These are phyloP conservation scores for Microchirus variegatus DNA, from an alignment of 2,797 vertebrate species.

Conservation along the genomic window DNA sequence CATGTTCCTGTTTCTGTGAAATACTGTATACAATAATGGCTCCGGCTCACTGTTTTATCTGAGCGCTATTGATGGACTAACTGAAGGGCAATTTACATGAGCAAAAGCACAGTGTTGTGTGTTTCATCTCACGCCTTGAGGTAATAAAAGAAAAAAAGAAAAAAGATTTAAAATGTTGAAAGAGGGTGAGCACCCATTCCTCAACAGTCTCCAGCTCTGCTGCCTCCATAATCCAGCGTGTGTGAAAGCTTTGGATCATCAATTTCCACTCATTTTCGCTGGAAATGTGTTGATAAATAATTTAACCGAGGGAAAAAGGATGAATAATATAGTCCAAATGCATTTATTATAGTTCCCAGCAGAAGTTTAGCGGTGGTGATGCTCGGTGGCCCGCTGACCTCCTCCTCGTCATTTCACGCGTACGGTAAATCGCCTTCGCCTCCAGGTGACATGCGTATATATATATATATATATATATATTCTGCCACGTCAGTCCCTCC, in stretches of 20 bases:
- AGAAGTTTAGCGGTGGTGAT: conserved; percentile 7
- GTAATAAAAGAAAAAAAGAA: conserved; percentile 12
- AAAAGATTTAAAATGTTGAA: conserved; percentile 30
- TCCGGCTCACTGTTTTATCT: not conserved
- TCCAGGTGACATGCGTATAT: conserved; percentile 33
- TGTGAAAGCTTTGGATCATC: conserved; percentile 65
- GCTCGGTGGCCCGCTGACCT: conserved; percentile 11
- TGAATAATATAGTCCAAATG: conserved; percentile 60
- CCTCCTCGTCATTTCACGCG: conserved; percentile 18
- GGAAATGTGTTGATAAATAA: conserved; percentile 65
- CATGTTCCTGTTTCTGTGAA: no score
- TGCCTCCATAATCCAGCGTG: conserved; percentile 49
- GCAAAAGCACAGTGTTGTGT: conserved; percentile 10
- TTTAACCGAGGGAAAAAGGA: conserved; percentile 56
- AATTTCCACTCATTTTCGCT: conserved; percentile 62
- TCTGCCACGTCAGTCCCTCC: conserved; percentile 33
- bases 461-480: conserved; percentile 1
- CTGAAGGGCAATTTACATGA: conserved; percentile 3
- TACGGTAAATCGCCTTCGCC: conserved; percentile 13
- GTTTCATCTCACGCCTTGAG: conserved; percentile 20
- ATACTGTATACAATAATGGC: not conserved
- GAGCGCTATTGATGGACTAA: not conserved
- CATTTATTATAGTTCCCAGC: conserved; percentile 37
- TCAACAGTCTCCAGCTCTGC: conserved; percentile 31
- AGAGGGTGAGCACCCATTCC: conserved; percentile 24